phyloP scores from a whole-genome alignment of 2,797 vertebrate genomes.

The Clamator glandarius region DNA sequence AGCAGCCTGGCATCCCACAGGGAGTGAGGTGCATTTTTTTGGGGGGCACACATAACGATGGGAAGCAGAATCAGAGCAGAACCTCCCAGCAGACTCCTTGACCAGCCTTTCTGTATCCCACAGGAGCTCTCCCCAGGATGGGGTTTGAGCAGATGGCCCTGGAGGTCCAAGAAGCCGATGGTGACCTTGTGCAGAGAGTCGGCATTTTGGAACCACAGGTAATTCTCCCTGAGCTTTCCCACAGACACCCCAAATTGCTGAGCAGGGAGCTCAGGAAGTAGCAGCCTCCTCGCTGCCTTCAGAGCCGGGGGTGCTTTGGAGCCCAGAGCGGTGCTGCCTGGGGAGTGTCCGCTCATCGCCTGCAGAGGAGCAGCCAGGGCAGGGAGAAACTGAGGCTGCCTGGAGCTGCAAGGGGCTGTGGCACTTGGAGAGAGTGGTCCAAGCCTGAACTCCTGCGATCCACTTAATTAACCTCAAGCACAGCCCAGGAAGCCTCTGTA shows the following conservation, averaged over 20 bases:
- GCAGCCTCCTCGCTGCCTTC: not conserved
- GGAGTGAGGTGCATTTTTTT: not conserved
- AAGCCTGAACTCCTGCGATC: not conserved
- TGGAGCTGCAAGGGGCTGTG: not conserved
- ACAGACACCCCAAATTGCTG: fast-evolving
- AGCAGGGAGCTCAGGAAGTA: fast-evolving
- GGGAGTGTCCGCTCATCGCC: not conserved
- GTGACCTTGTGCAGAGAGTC: conserved; percentile 60
- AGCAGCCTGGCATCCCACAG: not conserved
- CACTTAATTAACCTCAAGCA: not conserved
- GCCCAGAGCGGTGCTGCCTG: not conserved
- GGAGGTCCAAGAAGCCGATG: conserved; percentile 38
- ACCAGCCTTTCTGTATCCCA: not conserved
- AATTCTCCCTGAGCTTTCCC: not conserved
- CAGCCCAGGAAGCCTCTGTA: not conserved
- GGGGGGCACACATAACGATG: fast-evolving
- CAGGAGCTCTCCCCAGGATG: conserved; percentile 60
- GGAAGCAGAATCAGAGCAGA: not conserved
- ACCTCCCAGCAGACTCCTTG: not conserved
- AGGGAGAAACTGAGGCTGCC: not conserved
- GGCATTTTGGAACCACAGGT: conserved; percentile 69
- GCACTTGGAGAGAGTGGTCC: not conserved
- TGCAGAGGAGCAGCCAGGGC: not conserved
- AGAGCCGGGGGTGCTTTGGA: not conserved
- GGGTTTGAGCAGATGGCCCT: conserved; percentile 50